Base-by-base conservation (phyloP, 2,113 vertebrate species). In the Pleuronectes platessa region DNA sequence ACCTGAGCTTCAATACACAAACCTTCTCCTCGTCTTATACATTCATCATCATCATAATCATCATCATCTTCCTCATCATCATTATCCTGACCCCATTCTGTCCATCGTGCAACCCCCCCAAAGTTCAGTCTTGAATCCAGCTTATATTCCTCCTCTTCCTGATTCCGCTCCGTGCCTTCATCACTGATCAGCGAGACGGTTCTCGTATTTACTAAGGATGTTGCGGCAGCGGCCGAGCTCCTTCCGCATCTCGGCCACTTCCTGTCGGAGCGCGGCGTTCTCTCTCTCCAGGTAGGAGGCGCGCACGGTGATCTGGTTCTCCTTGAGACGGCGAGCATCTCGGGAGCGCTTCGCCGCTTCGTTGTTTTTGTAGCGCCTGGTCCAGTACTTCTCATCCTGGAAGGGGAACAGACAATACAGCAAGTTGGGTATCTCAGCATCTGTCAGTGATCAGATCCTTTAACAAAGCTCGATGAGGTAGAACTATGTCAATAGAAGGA, bases 361-460 rank as follows among this genome's bases (percentile, higher is more conserved):
- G 1, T 98, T 98, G 92, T 98, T 98, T 92, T 97, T 97, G 73
- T 94, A 95, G 42, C 97, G 90, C 40, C 97, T 93, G 89, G 92
- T 96, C 97, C 97, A 98, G 76, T 98, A 98, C 77, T 96, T 96
- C 63, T 98, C 97, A 0, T 98, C 97, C 97, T 98, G 56, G 42
- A 47, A 58, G 35, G 40, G 35, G 27, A 31, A 65, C 15, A 79
- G 2, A 78, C 0, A 71, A 20, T 17, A 69, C 40, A 42, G 40
- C 1, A 11, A 11, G 11, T 42, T 42, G 40, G 12, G 3, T 14
- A 7, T 6, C 21, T 54, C 5, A 47, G 14, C 17, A 59, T 11
- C 26, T 21, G 11, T 2, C 20, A 54, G 3, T 20, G 18, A 6
- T 31, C 31, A n/a, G 10, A 64, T 58, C 21, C 4, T 8, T 35